These are phyloP conservation scores for Nineta flava DNA, from an alignment of 2,888 invertebrate genomes.

Conservation along the genomic window DNA sequence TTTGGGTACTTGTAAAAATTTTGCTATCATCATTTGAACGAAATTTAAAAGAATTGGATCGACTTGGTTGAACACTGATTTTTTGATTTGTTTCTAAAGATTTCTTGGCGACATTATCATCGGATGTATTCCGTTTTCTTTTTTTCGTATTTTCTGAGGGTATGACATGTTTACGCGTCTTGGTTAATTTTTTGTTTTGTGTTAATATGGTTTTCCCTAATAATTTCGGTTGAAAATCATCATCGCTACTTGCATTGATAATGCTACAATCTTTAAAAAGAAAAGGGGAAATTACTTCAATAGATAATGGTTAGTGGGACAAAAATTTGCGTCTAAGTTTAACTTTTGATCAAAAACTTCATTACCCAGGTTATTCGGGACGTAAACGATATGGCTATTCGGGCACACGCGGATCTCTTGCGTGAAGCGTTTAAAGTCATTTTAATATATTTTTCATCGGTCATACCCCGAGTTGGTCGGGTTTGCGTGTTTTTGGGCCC, in stretches of 20 bases:
- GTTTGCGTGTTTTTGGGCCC: too few species aligned
- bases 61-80: background rate
- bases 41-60: background rate
- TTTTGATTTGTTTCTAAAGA: background rate
- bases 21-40: background rate
- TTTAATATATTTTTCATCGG: too few species aligned
- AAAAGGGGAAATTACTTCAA: too few species aligned
- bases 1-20: background rate
- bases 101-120: background rate
- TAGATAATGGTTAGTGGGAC: too few species aligned
- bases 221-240: background rate
- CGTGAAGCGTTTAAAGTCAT: too few species aligned
- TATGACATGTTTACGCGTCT: background rate
- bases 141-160: background rate
- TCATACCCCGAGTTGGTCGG: too few species aligned
- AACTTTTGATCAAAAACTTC: too few species aligned
- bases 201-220: background rate
- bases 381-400: too few species aligned
- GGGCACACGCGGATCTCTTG: too few species aligned
- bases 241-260: background rate
- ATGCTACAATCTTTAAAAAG: background rate
- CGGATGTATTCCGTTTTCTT: background rate
- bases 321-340: too few species aligned
- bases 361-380: too few species aligned
- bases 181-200: background rate